Percentiles rank a stretch among this genome's conserved stretches.
phyloP scores from a whole-genome alignment of 2,797 vertebrate species.

The Psittacula derbiana region DNA sequence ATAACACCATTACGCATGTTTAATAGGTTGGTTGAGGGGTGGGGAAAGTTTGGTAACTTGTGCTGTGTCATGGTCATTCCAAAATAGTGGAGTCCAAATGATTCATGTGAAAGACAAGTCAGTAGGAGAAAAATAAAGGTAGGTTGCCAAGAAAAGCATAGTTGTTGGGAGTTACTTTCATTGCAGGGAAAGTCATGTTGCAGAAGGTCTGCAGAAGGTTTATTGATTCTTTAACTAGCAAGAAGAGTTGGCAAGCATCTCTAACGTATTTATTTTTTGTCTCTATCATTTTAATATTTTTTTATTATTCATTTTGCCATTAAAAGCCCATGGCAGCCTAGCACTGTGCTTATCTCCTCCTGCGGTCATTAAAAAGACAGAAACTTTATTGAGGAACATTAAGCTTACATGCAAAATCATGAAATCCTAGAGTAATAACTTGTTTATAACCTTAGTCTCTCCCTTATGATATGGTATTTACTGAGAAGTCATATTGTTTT shows the following conservation, averaged over 20 bases:
- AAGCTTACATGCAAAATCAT: conserved; percentile 19
- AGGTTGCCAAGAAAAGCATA: neutral
- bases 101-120: neutral
- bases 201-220: conserved; percentile 14
- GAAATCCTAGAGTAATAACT: conserved; percentile 51
- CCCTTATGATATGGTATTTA: conserved; percentile 34
- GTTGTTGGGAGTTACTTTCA: neutral
- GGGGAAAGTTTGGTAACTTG: conserved; percentile 21
- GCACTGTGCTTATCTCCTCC: conserved; percentile 9
- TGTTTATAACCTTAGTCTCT: conserved; percentile 48
- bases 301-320: conserved; percentile 52
- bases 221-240: conserved; percentile 26
- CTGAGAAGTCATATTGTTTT: neutral
- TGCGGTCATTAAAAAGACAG: conserved; percentile 43
- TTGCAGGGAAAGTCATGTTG: neutral
- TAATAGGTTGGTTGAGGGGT: conserved; percentile 24
- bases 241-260: neutral
- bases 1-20: neutral
- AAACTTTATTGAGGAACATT: conserved; percentile 46
- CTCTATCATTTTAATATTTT: conserved; percentile 16
- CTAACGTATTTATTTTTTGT: conserved; percentile 16
- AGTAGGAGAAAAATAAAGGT: neutral
- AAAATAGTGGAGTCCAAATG: conserved; percentile 23
- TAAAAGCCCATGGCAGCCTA: conserved; percentile 33
- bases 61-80: conserved; percentile 33